Evolutionary conservation across 2,797 vertebrate species (phyloP), one percentile per base, ranked within the genome.

Genomic region (Brachymystax lenok): DNA sequence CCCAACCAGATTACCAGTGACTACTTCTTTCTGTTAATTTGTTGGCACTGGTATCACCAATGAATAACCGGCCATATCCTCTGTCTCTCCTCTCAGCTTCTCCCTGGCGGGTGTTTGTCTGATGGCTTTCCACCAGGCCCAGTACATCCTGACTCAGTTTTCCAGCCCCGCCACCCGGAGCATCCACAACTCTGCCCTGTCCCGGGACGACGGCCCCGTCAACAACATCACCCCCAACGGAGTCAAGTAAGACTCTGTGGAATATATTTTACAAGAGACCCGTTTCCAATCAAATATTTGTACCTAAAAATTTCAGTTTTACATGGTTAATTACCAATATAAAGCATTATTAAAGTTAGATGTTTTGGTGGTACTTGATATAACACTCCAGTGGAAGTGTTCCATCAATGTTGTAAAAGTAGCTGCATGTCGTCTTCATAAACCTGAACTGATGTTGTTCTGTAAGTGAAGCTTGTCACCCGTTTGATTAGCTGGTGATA

Each of bases 121-220:
- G 83, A 97, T 99, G 95, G 98, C 98, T 61, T 96, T 98, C 88
- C 95, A 97, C 82, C 97, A 98, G 92, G 98, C 98, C 4, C 98
- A 98, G 84, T 97, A 96, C 81, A 99, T 99, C 84, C 92, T 99
- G n/a, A 93, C 83, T 64, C 98, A 99, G 84, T 99, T 99, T 80
- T 92, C 95, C 87, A 92, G 95, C 54, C 94, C 96, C 50, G 93
- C 93, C 75, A 94, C 94, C 82, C 94, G 97, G 75, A 94, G 93
- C 84, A 97, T 94, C 81, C 92, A 95, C 74, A 95, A 90, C 90
- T 91, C 96, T 1, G 87, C 90, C 27, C 83, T 91, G 0, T 92
- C 95, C 64, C 95, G 95, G 19, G 96, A 92, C 64, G 93, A 83
- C 69, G 91, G 86, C 79, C 81, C 93, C 0, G 82, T 95, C 88